These are phyloP conservation scores for Allygus modestus DNA, from an alignment of 2,888 invertebrate genomes.

Conservation along the genomic window DNA sequence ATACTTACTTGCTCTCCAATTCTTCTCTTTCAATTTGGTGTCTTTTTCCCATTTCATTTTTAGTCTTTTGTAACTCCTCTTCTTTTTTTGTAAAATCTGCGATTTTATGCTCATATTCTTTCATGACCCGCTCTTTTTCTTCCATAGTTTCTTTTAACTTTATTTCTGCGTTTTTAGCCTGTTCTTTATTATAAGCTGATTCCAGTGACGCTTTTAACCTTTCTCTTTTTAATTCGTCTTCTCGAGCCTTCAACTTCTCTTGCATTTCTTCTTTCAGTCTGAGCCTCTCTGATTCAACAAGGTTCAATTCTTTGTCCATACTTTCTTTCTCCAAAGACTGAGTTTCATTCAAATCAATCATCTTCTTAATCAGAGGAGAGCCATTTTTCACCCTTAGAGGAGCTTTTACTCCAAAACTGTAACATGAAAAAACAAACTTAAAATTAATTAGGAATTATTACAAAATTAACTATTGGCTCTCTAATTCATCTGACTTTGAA, in stretches of 20 bases:
- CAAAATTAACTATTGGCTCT: background rate
- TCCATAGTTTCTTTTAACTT: background rate
- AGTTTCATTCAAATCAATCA: background rate
- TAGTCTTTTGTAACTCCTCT: background rate
- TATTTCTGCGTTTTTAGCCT: background rate
- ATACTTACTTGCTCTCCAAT: slow-evolving; percentile 32
- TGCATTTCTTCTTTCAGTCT: slow-evolving; percentile 14
- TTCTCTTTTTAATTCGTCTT: slow-evolving; percentile 53
- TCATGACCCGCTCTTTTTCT: slow-evolving; percentile 1
- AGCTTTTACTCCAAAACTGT: background rate
- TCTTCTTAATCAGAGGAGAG: background rate
- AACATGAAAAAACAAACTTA: background rate
- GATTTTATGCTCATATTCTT: background rate
- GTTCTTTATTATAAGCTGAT: slow-evolving; percentile 8
- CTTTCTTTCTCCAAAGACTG: background rate
- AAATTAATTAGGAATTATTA: background rate
- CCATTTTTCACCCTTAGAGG: background rate
- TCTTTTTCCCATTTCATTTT: background rate
- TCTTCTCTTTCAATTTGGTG: slow-evolving; percentile 37
- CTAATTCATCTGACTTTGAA: no score
- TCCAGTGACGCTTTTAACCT: background rate
- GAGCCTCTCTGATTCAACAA: background rate
- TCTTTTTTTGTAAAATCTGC: background rate
- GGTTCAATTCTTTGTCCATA: slow-evolving; percentile 1
- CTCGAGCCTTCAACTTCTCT: background rate